Evolutionary conservation across 2,888 invertebrate species (phyloP).

Genomic region (Drosophila helvetica): DNA sequence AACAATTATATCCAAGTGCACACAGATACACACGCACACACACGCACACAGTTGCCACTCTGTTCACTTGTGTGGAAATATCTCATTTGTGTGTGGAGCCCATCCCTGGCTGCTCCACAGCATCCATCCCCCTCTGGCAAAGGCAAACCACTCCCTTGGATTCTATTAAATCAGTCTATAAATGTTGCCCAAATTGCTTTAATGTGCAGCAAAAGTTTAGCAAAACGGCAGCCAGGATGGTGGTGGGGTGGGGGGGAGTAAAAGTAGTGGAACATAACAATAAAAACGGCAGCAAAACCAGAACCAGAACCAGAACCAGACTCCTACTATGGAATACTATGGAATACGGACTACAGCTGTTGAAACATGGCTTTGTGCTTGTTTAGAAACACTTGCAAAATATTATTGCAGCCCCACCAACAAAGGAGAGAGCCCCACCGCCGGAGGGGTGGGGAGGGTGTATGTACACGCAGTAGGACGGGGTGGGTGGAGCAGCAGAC

Average conservation of each 20-base stretch:
- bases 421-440: constrained; percentile 24
- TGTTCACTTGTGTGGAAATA: constrained; percentile 75
- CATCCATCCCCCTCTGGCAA: not conserved
- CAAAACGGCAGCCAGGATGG: constrained; percentile 54
- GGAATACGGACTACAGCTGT: constrained; percentile 75
- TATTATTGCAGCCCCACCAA: constrained; percentile 67
- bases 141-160: constrained; percentile 33
- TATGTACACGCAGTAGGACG: too few species aligned
- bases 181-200: constrained; percentile 81
- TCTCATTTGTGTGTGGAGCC: constrained; percentile 58
- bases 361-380: constrained; percentile 81
- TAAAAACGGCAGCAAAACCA: constrained; percentile 55
- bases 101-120: not conserved
- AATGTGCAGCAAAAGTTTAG: constrained; percentile 78
- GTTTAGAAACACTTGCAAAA: constrained; percentile 75
- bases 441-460: not conserved
- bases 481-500: not conserved
- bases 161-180: constrained; percentile 82
- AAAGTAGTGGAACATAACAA: constrained; percentile 55
- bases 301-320: constrained; percentile 4
- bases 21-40: constrained; percentile 52
- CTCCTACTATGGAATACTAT: constrained; percentile 31
- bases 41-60: too few species aligned
- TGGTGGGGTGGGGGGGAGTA: not conserved
- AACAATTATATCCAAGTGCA: constrained; percentile 74